Evolutionary conservation across 2,888 invertebrate genomes (phyloP).

Genomic region (Dasysyrphus albostriatus): DNA sequence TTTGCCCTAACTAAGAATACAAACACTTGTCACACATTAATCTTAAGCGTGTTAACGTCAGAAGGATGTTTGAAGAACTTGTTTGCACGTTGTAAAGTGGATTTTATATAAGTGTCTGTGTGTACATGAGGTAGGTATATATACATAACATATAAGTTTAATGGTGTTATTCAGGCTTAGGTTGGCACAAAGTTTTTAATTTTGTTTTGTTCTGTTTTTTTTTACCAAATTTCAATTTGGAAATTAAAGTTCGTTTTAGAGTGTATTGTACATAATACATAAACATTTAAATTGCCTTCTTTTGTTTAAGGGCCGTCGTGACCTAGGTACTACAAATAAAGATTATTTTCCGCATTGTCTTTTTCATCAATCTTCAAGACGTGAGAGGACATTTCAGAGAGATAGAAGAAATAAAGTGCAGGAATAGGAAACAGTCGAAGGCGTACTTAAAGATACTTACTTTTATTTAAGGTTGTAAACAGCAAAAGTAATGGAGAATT

Average conservation of each 20-base stretch:
- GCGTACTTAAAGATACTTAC: no score
- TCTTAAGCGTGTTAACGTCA: slow-evolving; percentile 67
- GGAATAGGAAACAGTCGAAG: no score
- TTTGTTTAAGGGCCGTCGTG: background rate
- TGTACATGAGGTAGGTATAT: background rate
- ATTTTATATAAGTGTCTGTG: background rate
- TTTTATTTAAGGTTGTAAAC: no score
- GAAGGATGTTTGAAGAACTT: slow-evolving; percentile 63
- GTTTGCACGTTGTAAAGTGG: slow-evolving; percentile 68
- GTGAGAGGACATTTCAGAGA: no score
- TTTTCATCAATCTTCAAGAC: no score
- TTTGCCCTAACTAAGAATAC: slow-evolving; percentile 54
- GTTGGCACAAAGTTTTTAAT: background rate
- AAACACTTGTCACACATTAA: slow-evolving; percentile 72
- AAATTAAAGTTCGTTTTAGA: background rate
- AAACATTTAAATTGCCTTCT: background rate
- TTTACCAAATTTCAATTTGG: background rate
- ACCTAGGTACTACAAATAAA: no score
- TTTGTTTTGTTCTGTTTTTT: background rate
- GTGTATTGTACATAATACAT: background rate
- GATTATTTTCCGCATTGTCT: no score
- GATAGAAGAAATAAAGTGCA: no score
- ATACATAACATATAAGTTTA: background rate
- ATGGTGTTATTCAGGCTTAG: background rate
- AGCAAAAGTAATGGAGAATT: no score